Evolutionary conservation across 2,797 vertebrate genomes (phyloP).

Genomic region (Sebastes kiyomatsui): DNA sequence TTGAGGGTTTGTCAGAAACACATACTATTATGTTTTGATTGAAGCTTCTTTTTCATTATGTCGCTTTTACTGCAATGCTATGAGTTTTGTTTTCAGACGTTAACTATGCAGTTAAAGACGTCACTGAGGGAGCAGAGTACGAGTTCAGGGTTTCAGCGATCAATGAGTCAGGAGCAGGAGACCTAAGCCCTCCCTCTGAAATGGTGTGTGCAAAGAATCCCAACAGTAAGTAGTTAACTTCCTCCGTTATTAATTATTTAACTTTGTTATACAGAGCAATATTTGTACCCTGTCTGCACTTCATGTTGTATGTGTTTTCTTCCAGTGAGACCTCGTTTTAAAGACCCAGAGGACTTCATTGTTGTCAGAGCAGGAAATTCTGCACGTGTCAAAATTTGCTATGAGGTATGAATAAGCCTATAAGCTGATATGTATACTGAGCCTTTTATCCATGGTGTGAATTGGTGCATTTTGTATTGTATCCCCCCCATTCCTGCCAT

Average conservation of each 20-base stretch:
- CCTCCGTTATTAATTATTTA: not conserved
- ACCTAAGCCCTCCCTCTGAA: slow-evolving; percentile 83
- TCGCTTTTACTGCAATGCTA: not conserved
- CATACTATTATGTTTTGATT: not conserved
- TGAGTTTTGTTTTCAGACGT: slow-evolving; percentile 48
- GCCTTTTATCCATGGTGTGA: not conserved
- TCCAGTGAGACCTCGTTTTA: slow-evolving; percentile 85
- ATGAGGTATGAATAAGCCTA: slow-evolving; percentile 80
- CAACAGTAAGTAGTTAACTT: slow-evolving; percentile 81
- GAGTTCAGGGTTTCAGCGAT: slow-evolving; percentile 90
- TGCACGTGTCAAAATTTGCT: slow-evolving; percentile 82
- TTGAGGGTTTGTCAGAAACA: slow-evolving; percentile 75
- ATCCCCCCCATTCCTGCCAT: not conserved
- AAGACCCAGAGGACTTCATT: slow-evolving; percentile 84
- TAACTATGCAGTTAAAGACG: slow-evolving; percentile 76
- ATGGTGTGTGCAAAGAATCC: slow-evolving; percentile 85
- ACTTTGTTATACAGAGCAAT: not conserved
- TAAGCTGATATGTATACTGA: not conserved
- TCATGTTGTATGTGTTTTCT: slow-evolving; percentile 22
- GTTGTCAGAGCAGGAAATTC: slow-evolving; percentile 84
- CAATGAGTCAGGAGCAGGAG: slow-evolving; percentile 84
- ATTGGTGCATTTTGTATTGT: not conserved
- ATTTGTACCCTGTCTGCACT: not conserved
- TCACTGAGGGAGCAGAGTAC: slow-evolving; percentile 87
- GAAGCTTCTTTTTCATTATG: not conserved